These are phyloP conservation scores for Danio jaintianensis DNA, from an alignment of 2,797 vertebrate species.

Conservation along the genomic window DNA sequence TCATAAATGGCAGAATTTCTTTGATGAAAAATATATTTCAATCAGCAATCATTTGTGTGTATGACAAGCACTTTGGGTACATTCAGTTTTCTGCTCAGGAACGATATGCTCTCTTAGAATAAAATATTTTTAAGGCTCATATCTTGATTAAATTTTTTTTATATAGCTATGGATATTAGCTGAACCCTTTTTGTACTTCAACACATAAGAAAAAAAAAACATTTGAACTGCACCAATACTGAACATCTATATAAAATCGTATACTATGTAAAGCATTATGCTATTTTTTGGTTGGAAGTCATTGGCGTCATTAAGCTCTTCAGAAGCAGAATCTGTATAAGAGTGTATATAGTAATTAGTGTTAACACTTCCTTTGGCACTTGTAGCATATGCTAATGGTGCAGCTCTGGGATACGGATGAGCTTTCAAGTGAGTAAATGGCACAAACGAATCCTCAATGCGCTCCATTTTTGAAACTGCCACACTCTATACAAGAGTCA, in stretches of 20 bases:
- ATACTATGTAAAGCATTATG: background rate
- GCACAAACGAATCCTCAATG: constrained; percentile 29
- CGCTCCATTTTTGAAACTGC: background rate
- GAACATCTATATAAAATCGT: constrained; percentile 8
- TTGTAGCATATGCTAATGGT: constrained; percentile 46
- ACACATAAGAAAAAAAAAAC: no score
- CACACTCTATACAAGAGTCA: constrained; percentile 50
- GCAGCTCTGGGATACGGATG: constrained; percentile 38
- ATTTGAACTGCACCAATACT: constrained; percentile 8
- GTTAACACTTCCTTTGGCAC: constrained; percentile 7
- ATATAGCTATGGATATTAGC: background rate
- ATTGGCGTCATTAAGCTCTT: constrained; percentile 33
- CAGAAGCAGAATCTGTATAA: background rate
- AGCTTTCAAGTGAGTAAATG: constrained; percentile 52
- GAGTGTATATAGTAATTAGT: constrained; percentile 1
- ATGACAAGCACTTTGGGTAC: background rate
- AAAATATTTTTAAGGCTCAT: background rate
- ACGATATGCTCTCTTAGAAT: constrained; percentile 8
- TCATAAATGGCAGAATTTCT: background rate
- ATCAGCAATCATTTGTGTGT: background rate
- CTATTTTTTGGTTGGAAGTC: constrained; percentile 9
- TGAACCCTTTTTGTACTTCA: no score
- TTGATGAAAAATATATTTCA: constrained; percentile 7
- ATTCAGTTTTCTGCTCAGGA: background rate
- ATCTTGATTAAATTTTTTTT: background rate